phyloP scores from a whole-genome alignment of 2,797 vertebrate species.

The Tauraco hartlaubi region DNA sequence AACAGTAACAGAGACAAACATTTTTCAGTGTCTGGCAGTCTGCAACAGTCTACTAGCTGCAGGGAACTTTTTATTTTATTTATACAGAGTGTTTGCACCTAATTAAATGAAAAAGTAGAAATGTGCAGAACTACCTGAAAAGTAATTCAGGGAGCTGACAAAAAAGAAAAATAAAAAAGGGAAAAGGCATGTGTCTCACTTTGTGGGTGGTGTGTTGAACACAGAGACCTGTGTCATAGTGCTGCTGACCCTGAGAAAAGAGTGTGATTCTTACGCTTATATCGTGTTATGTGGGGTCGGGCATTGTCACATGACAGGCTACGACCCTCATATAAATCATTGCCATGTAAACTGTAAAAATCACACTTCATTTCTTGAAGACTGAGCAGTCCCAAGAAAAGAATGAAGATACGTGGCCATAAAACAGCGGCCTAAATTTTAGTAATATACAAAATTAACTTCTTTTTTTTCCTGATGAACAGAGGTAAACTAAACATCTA shows the following conservation, averaged over 20 bases:
- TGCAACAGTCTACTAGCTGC: slow-evolving; percentile 42
- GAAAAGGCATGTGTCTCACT: not conserved
- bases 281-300: not conserved
- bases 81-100: slow-evolving; percentile 74
- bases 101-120: slow-evolving; percentile 71
- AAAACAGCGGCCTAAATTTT: not conserved
- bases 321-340: slow-evolving; percentile 13
- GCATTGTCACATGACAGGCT: not conserved
- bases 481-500: not conserved
- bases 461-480: not conserved
- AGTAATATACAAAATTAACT: not conserved
- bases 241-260: not conserved
- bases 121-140: slow-evolving; percentile 37
- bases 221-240: not conserved
- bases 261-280: not conserved
- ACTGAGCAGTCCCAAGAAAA: not conserved
- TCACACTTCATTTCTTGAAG: slow-evolving; percentile 38
- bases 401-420: not conserved
- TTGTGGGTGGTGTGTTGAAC: slow-evolving; percentile 31
- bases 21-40: slow-evolving; percentile 65
- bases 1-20: slow-evolving; percentile 59
- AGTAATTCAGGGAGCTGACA: slow-evolving; percentile 46
- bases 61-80: slow-evolving; percentile 70
- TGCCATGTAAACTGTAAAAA: slow-evolving; percentile 30
- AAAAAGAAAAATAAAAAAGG: not conserved